These are phyloP conservation scores for Lamprotornis superbus DNA, from an alignment of 2,113 vertebrate species.

Conservation along the genomic window DNA sequence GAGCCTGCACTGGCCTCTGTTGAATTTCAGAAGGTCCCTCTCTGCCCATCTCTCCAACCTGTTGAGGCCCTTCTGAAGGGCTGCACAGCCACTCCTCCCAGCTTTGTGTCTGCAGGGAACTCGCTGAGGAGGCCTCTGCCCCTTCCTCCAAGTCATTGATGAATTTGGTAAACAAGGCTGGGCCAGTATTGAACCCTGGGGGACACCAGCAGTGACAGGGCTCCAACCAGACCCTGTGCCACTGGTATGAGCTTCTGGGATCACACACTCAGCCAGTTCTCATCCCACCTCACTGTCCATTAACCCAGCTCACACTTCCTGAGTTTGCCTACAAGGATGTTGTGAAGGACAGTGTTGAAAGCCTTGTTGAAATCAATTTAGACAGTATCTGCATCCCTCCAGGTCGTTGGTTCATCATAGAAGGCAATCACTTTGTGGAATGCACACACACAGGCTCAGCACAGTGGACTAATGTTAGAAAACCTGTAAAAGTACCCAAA, in stretches of 20 bases:
- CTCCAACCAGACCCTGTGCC: neutral
- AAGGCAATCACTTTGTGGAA: neutral
- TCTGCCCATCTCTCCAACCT: neutral
- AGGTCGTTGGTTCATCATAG: neutral
- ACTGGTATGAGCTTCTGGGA: rapidly evolving
- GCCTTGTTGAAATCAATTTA: neutral
- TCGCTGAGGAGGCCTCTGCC: neutral
- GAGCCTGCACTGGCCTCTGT: neutral
- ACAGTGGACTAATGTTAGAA: neutral
- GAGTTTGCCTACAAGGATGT: neutral
- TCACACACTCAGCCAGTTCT: neutral
- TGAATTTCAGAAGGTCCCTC: neutral
- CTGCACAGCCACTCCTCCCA: neutral
- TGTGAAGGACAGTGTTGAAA: neutral
- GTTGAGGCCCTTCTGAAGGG: neutral
- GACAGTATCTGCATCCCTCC: neutral
- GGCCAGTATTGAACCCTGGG: neutral
- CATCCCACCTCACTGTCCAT: neutral
- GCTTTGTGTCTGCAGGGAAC: neutral
- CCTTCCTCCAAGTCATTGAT: neutral
- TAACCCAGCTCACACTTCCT: neutral
- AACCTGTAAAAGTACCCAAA: neutral
- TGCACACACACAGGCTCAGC: neutral
- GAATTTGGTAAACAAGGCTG: neutral
- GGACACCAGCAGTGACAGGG: neutral